Base-by-base conservation (phyloP, 2,888 invertebrate genomes). In the Ecdyonurus torrentis region DNA sequence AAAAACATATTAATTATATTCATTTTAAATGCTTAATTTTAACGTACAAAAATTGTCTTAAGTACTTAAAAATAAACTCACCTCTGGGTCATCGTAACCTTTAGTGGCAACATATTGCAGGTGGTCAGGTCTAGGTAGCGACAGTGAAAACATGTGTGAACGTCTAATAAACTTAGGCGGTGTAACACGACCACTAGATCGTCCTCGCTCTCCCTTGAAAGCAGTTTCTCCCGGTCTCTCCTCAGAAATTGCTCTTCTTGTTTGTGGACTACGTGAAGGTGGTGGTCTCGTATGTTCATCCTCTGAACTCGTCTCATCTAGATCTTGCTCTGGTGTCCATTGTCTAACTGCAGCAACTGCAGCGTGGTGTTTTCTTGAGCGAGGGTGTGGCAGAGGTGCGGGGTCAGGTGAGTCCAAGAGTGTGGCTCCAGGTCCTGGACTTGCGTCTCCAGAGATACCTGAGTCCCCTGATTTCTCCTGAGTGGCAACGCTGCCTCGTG, bases 261-360 rank as follows among this genome's bases (percentile, higher is more conserved):
- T 25, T 69, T 23, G 69, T 67, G 1, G 68, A 67, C 71, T 59
- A 73, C 70, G 19, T 74, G 74, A 37, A 79, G 74, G 70, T 71
- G 60, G 81, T 81, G 1, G 80, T 80, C 66, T 80, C 79, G 70
- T 20, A 73, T 55, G 74, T 15, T 69, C 68, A 52, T 68, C 68
- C 59, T 69, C 69, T 58, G 67, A 68, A 22, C 69, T 69, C 10
- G 67, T 55, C 2, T 85, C 86, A 52, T 81, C 85, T n/a, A 91
- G 78, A 73, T 91, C 91, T 72, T 91, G 90, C 70, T 91, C 89
- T 0, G 91, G 91, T 0, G 90, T 91, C 91, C 91, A 91, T 0
- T 84, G 77, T 58, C 19, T 67, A 65, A 75, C 65, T 7, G n/a
- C 55, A 50, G 52, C 64, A 5, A 20, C 55, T 52, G 55, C 64